Base-by-base conservation (phyloP, 2,113 vertebrate species). In the Ictidomys tridecemlineatus region DNA sequence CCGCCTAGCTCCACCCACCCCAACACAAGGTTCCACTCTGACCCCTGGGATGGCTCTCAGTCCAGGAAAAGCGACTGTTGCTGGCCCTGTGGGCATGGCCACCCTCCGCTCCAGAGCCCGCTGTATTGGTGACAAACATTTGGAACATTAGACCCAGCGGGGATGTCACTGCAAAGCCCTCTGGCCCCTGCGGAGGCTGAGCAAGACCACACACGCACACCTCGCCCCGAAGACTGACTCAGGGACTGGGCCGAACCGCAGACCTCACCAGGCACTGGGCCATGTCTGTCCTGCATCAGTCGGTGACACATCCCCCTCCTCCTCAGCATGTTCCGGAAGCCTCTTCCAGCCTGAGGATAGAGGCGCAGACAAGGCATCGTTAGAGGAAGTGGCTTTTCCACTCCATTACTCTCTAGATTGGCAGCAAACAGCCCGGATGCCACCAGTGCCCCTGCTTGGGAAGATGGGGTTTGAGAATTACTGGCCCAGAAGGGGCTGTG, bases 371-470 rank as follows among this genome's bases (percentile, higher is more conserved):
- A 88, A 74, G 92, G 51, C 82, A 1, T 13, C 26, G n/a, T 34
- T 70, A 72, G 69, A 67, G 89, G 65, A 92, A 88, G 92, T 61
- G 69, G 76, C 37, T 96, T n/a, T n/a, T n/a, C 89, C 70, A 85
- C 95, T 72, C 83, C 56, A 80, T 91, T 95, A 77, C 91, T 42
- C 72, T 87, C 70, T 30, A 61, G 91, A 77, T 82, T 37, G 94
- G 77, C 89, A 93, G 70, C 32, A 14, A 83, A 28, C 78, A 48
- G 80, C 78, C n/a, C 80, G n/a, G 39, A 86, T 16, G 22, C 42
- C 51, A 11, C 74, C 53, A 39, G 42, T 89, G 72, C 67, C 22
- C 48, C 22, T 74, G 78, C 30, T 65, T 72, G 73, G 61, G 48
- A 93, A 72, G 45, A 45, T 5, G 48, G 77, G 51, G 42, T 24